phyloP scores from a whole-genome alignment of 2,888 invertebrate genomes.

The Euplexia lucipara region DNA sequence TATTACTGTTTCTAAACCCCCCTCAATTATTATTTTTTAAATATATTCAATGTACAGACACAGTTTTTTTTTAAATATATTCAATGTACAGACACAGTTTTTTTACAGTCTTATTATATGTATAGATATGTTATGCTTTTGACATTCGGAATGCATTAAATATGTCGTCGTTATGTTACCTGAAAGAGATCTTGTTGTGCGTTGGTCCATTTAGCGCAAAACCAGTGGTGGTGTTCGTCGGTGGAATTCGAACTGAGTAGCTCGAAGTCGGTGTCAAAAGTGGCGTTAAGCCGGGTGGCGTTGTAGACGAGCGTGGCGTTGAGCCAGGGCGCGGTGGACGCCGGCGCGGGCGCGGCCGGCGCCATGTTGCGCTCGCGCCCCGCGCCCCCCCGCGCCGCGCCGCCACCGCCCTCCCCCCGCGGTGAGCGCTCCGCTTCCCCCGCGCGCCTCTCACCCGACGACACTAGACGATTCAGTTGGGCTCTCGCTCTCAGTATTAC shows the following conservation, averaged over 20 bases:
- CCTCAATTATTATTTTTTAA: no score
- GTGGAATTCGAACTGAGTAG: constrained; percentile 86
- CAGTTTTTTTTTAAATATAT: no score
- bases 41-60: no score
- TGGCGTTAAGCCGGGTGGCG: constrained; percentile 88
- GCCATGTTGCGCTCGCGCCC: constrained; percentile 82
- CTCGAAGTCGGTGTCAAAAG: constrained; percentile 89
- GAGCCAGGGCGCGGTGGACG: constrained; percentile 88
- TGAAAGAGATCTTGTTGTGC: constrained; percentile 96
- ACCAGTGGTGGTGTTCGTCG: constrained; percentile 88
- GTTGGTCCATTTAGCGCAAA: constrained; percentile 95
- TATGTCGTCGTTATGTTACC: constrained; percentile 66
- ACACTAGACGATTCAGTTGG: constrained; percentile 91
- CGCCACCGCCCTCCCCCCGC: constrained; percentile 67
- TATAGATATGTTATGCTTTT: background rate
- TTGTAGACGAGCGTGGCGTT: constrained; percentile 91
- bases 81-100: no score
- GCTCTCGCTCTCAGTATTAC: constrained; percentile 92
- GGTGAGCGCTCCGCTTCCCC: constrained; percentile 70
- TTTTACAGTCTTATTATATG: no score
- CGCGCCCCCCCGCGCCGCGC: constrained; percentile 74
- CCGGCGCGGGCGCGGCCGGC: constrained; percentile 87
- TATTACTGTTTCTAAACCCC: no score
- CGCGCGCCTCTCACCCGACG: constrained; percentile 81
- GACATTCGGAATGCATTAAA: background rate